Evolutionary conservation across 1,140 invertebrate genomes (phyloP).

Genomic region (Pogonomyrmex barbatus): DNA sequence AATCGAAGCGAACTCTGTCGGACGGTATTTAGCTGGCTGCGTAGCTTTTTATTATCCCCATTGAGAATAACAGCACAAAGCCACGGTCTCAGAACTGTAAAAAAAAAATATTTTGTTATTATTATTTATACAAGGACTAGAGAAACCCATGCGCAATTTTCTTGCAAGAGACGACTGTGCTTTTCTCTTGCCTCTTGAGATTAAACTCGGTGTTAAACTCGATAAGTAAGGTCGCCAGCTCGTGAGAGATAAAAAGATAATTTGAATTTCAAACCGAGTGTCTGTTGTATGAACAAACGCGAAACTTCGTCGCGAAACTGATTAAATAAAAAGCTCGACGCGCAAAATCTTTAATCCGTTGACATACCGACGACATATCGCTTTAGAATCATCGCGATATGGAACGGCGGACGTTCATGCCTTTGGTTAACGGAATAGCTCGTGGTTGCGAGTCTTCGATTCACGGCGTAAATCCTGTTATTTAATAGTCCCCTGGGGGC

Average conservation of each 20-base stretch:
- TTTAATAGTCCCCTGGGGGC: slow-evolving; percentile 14
- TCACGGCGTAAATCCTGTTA: background rate
- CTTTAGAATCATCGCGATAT: background rate
- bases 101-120: background rate
- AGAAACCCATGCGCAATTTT: background rate
- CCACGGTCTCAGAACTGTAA: background rate
- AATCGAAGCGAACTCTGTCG: slow-evolving; percentile 10
- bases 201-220: background rate
- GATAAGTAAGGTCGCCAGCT: background rate
- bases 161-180: background rate
- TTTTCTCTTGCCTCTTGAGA: background rate
- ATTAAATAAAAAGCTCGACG: slow-evolving; percentile 8
- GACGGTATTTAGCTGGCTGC: background rate
- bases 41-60: slow-evolving; percentile 6
- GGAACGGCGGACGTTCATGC: background rate
- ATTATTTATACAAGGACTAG: background rate
- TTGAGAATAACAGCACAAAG: background rate
- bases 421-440: slow-evolving; percentile 15
- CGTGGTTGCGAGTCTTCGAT: background rate
- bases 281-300: background rate
- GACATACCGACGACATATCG: background rate
- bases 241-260: slow-evolving; percentile 28
- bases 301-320: background rate
- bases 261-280: background rate
- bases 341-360: slow-evolving; percentile 21